Percentiles rank a stretch among this genome's conserved stretches.
These are phyloP conservation scores for Calameuta pallipes DNA, from an alignment of 2,888 invertebrate genomes.

Conservation along the genomic window DNA sequence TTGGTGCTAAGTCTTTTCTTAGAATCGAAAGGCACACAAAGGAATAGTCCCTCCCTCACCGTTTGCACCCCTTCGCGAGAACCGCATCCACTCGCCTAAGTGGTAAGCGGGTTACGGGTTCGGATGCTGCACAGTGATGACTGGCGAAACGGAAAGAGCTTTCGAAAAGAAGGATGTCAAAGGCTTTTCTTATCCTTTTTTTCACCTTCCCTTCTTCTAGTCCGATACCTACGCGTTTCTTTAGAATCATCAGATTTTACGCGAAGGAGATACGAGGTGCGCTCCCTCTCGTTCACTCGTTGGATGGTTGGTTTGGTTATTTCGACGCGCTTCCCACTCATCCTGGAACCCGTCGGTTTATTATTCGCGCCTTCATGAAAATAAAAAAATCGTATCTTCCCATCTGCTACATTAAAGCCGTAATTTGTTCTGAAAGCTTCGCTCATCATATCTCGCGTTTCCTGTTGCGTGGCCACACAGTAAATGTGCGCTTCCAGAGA, in stretches of 20 bases:
- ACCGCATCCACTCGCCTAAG: neutral
- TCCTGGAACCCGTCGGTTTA: neutral
- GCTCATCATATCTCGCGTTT: conserved; percentile 14
- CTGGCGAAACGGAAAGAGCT: neutral
- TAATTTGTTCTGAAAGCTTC: conserved; percentile 43
- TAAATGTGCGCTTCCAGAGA: neutral
- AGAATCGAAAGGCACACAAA: neutral
- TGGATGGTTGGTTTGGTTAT: neutral
- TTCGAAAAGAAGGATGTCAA: neutral
- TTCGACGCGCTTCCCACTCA: neutral
- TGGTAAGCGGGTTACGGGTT: neutral
- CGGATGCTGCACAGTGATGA: neutral
- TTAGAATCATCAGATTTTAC: neutral
- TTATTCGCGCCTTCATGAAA: neutral
- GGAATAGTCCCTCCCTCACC: neutral
- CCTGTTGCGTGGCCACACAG: neutral
- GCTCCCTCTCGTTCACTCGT: neutral
- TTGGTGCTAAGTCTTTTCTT: neutral
- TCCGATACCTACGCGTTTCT: neutral
- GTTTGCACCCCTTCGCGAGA: neutral
- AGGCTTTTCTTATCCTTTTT: neutral
- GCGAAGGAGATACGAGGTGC: neutral
- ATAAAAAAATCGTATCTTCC: conserved; percentile 11
- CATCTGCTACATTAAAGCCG: conserved; percentile 35
- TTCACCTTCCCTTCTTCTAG: neutral